Evolutionary conservation across 2,888 invertebrate genomes (phyloP), one percentile per base, ranked within the genome.

Genomic region (Athetis lepigone): DNA sequence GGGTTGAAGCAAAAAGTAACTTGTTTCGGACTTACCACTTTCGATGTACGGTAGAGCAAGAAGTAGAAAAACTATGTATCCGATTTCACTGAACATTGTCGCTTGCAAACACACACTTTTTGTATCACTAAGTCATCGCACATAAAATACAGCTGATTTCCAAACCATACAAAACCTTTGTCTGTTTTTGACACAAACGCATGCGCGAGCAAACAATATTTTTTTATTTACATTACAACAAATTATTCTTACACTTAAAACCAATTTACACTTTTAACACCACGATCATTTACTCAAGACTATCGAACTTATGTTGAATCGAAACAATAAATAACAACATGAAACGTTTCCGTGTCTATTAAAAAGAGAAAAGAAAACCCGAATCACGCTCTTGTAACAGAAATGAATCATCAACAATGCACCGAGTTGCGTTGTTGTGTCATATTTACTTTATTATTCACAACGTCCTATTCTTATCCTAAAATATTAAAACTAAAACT

Each of bases 1-100:
- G 66, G 60, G 59, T 74, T 70, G 66, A 45, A 63, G 55, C 33
- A 62, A 72, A 69, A 71, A 65, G n/a, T 67, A 59, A 59, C 49
- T 62, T 63, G 45, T 55, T 70, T 62, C 23, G 33, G 49, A 95
- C 96, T 96, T 88, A 97, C 97, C 96, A 93, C 96, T 96, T 93
- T 96, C 96, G 89, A 96, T 96, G 91, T 96, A 96, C 83, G 96
- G 96, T 88, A 96, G 95, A 88, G 96, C 95, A 87, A 96, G 95
- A 88, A 97, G 95, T 91, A 96, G 94, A 93, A 96, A 96, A 88
- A 96, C 94, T 92, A 96, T 95, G 93, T 96, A 96, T 95, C 95
- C 95, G 95, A 95, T 95, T 94, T 95, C 96, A 95, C 95, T 95
- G 88, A 96, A 95, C 96, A 96, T 96, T 95, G 95, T 95, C 88